Percentiles rank a stretch among this genome's conserved stretches.
phyloP scores from a whole-genome alignment of 2,888 invertebrate species.

The Petrophora chlorosata region DNA sequence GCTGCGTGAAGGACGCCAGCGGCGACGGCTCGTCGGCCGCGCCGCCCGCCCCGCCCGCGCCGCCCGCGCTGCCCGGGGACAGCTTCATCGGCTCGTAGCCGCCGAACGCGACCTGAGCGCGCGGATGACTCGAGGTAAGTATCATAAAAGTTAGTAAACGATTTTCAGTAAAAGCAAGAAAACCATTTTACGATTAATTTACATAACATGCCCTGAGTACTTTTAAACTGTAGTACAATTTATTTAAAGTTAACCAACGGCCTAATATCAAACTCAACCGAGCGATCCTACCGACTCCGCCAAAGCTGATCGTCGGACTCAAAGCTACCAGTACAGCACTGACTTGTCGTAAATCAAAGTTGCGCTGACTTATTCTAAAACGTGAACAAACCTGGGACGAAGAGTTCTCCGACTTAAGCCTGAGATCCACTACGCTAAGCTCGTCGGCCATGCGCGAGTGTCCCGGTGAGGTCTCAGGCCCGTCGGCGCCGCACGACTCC shows the following conservation, averaged over 20 bases:
- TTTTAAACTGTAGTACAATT: too few relatives aligned
- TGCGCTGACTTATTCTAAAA: background rate
- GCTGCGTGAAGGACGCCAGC: slow-evolving; percentile 71
- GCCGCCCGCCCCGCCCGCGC: slow-evolving; percentile 55
- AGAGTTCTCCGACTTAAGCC: slow-evolving; percentile 86
- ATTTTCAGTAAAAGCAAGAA: too few relatives aligned
- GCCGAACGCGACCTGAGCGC: slow-evolving; percentile 59
- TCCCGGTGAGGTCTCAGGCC: slow-evolving; percentile 40
- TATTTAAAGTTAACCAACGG: too few relatives aligned
- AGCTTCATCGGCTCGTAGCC: slow-evolving; percentile 81
- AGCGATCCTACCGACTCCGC: too few relatives aligned
- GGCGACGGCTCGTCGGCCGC: slow-evolving; percentile 68
- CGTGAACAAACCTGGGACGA: slow-evolving; percentile 51
- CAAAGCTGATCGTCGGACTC: too few relatives aligned
- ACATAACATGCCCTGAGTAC: too few relatives aligned
- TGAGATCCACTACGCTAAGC: slow-evolving; percentile 86
- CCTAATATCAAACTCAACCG: too few relatives aligned
- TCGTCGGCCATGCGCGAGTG: slow-evolving; percentile 56
- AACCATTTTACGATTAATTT: too few relatives aligned
- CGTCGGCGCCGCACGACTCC: slow-evolving; percentile 62
- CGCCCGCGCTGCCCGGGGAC: slow-evolving; percentile 69
- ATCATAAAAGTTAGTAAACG: too few relatives aligned
- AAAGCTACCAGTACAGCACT: too few relatives aligned
- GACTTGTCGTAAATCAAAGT: background rate
- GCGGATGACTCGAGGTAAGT: too few relatives aligned